phyloP scores from a whole-genome alignment of 1,140 invertebrate species.

The Nixonia krombeini region DNA sequence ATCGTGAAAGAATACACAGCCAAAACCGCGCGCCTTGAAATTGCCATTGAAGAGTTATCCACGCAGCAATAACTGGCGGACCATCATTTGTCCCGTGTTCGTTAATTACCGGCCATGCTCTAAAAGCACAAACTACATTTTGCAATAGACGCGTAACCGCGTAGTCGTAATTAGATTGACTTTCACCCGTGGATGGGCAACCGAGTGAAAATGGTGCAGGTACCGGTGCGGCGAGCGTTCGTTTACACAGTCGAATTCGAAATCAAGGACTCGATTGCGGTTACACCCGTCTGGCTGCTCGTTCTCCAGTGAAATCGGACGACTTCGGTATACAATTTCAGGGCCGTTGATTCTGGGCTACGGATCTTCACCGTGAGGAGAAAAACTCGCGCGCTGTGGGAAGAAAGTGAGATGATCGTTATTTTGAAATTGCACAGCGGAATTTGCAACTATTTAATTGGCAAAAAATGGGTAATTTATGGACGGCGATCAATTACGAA shows the following conservation, averaged over 20 bases:
- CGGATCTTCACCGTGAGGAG: background rate
- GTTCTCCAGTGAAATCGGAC: conserved; percentile 1
- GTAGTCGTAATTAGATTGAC: conserved; percentile 17
- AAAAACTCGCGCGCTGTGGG: background rate
- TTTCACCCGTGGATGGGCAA: conserved; percentile 7
- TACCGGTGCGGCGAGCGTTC: background rate
- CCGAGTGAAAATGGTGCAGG: conserved; percentile 4
- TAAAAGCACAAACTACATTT: conserved; percentile 9
- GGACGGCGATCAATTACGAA: no score
- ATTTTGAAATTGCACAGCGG: background rate
- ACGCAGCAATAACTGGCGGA: background rate
- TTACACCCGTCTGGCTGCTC: background rate
- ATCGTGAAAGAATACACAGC: no score
- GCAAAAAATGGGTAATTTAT: no score
- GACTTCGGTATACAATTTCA: background rate
- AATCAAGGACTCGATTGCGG: conserved; percentile 10
- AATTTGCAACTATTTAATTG: background rate
- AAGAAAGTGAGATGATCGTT: no score
- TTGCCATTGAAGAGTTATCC: no score
- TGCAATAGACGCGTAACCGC: conserved; percentile 18
- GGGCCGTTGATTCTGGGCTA: background rate
- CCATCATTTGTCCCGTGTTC: background rate
- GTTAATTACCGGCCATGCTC: conserved; percentile 3
- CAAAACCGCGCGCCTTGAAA: no score
- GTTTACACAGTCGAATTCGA: conserved; percentile 5